A percentile compares a stretch with the other conserved stretches of the same genome.
phyloP scores from a whole-genome alignment of 2,113 vertebrate genomes.

The Archilochus colubris region DNA sequence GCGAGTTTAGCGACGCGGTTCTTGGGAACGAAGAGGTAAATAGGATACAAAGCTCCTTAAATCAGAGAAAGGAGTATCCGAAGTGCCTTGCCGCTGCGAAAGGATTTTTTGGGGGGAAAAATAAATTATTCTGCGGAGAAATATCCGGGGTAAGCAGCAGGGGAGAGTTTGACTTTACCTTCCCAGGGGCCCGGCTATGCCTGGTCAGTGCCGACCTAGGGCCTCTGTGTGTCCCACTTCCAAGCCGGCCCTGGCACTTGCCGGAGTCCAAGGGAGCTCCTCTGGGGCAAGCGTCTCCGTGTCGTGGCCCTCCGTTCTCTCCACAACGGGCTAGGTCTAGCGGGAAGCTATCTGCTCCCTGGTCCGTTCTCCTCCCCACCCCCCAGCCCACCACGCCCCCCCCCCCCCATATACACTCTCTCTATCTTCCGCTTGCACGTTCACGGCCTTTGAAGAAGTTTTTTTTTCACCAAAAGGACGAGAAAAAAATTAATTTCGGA shows the following conservation, averaged over 20 bases:
- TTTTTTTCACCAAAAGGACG: background rate
- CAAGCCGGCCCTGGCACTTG: background rate
- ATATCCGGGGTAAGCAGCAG: background rate
- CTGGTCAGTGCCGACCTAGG: background rate
- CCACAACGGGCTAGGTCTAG: background rate
- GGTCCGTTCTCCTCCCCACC: background rate
- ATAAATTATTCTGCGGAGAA: background rate
- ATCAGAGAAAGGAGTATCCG: background rate
- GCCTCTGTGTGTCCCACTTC: background rate
- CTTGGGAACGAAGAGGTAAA: background rate
- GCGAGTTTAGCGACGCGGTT: background rate
- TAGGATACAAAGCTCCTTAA: fast-evolving
- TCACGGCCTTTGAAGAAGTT: background rate
- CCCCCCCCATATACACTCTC: too few relatives aligned
- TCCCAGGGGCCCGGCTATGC: background rate
- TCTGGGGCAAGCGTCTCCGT: background rate
- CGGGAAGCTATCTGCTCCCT: background rate
- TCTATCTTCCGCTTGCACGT: background rate
- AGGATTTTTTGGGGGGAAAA: background rate
- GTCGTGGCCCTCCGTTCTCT: background rate
- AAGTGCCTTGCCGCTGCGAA: background rate
- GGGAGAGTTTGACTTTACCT: background rate
- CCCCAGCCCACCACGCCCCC: too few relatives aligned
- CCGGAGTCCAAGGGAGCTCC: background rate
- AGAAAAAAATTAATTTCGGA: background rate